Conservation (phyloP, 1,140 invertebrate genomes). For the Aleiodes sp. region DNA sequence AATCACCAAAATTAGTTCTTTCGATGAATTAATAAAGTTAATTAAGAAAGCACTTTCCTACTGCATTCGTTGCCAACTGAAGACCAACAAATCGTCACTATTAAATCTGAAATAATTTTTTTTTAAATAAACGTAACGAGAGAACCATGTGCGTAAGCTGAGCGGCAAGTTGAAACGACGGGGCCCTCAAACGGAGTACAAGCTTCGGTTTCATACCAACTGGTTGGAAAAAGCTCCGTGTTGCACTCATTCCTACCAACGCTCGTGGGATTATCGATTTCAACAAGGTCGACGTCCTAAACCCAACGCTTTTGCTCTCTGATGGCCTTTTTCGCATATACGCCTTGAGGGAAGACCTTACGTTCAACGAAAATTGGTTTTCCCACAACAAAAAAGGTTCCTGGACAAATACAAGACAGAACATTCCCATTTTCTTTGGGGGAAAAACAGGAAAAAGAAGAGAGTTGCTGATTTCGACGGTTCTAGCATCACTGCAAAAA, state of each 20-base stretch:
- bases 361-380: constrained; percentile 11
- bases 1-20: too few relatives aligned
- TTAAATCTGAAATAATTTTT: too few relatives aligned
- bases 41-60: too few relatives aligned
- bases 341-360: background rate
- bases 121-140: background rate
- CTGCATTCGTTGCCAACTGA: too few relatives aligned
- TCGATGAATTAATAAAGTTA: too few relatives aligned
- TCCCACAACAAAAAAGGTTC: constrained; percentile 3
- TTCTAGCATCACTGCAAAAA: too few relatives aligned
- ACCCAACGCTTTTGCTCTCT: background rate
- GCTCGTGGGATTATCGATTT: constrained; percentile 4
- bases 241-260: background rate
- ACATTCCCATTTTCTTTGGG: too few relatives aligned
- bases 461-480: constrained; percentile 12
- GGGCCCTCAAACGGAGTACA: background rate
- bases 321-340: background rate
- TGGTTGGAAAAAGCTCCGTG: background rate
- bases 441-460: background rate
- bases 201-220: background rate
- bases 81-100: too few relatives aligned
- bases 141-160: background rate
- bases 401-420: background rate
- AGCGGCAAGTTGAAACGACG: constrained; percentile 9
- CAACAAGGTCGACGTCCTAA: constrained; percentile 17